Evolutionary conservation across 2,888 invertebrate genomes (phyloP).

Genomic region (Agrochola lota): DNA sequence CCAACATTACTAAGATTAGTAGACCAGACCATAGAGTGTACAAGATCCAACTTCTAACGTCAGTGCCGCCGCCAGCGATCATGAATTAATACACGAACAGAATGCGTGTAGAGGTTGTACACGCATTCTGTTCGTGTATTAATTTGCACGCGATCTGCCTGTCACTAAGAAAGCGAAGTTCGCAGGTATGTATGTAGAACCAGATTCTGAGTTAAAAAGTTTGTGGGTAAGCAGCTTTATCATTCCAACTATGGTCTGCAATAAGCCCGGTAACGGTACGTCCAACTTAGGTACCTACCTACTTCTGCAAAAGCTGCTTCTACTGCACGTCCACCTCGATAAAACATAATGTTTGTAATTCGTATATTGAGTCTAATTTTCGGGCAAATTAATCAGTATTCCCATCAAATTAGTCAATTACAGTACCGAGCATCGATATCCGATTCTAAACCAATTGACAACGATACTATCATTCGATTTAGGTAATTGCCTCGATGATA

Average conservation of each 20-base stretch:
- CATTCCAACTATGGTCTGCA: neutral
- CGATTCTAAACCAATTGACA: constrained; percentile 54
- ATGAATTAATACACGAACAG: constrained; percentile 39
- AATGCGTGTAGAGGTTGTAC: constrained; percentile 37
- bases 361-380: constrained; percentile 23
- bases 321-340: neutral
- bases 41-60: constrained; percentile 8
- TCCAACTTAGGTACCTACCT: neutral
- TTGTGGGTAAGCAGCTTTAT: neutral
- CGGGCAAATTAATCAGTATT: constrained; percentile 50
- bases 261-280: neutral
- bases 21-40: neutral
- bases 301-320: neutral
- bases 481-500: constrained; percentile 44
- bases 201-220: neutral
- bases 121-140: too few relatives aligned
- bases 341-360: constrained; percentile 11
- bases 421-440: constrained; percentile 42
- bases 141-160: constrained; percentile 4
- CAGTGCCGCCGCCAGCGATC: constrained; percentile 26
- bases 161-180: constrained; percentile 3
- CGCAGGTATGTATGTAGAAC: neutral
- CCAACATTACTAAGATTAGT: constrained; percentile 3
- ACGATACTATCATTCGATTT: constrained; percentile 59
- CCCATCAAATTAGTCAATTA: constrained; percentile 59